Percentiles rank a stretch among this genome's conserved stretches.
Evolutionary conservation across 2,797 vertebrate genomes (phyloP).

Genomic region (Sciurus vulgaris): DNA sequence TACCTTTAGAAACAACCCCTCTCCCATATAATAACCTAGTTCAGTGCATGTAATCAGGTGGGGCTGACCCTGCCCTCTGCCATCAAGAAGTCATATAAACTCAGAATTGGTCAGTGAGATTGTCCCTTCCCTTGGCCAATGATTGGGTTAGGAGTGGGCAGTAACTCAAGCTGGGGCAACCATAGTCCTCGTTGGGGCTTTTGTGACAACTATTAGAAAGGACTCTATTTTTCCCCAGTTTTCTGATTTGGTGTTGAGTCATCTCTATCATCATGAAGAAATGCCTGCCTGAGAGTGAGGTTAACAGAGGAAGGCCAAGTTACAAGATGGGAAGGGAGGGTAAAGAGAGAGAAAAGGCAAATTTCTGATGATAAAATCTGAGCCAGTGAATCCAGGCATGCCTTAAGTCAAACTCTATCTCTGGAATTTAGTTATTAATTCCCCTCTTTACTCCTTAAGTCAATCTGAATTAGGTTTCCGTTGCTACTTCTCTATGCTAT

Average conservation of each 20-base stretch:
- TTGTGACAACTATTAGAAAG: neutral
- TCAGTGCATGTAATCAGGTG: neutral
- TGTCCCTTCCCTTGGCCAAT: neutral
- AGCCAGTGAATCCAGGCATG: neutral
- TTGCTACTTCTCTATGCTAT: neutral
- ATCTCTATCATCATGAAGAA: neutral
- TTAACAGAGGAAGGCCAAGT: neutral
- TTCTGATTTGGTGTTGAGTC: neutral
- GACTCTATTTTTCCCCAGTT: neutral
- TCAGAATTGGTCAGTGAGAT: neutral
- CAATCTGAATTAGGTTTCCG: conserved; percentile 18
- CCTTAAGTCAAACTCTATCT: neutral
- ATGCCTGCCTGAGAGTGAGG: neutral
- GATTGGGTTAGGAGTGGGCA: neutral
- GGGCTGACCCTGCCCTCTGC: neutral
- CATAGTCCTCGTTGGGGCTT: neutral
- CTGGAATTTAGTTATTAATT: conserved; percentile 33
- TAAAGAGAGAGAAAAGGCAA: neutral
- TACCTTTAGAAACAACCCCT: neutral
- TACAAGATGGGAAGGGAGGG: neutral
- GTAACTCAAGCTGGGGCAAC: neutral
- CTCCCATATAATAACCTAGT: neutral
- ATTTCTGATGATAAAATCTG: conserved; percentile 16
- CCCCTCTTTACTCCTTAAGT: neutral
- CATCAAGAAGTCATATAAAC: neutral